Base-by-base conservation (phyloP, 2,888 invertebrate genomes). In the Cistogaster globosa region DNA sequence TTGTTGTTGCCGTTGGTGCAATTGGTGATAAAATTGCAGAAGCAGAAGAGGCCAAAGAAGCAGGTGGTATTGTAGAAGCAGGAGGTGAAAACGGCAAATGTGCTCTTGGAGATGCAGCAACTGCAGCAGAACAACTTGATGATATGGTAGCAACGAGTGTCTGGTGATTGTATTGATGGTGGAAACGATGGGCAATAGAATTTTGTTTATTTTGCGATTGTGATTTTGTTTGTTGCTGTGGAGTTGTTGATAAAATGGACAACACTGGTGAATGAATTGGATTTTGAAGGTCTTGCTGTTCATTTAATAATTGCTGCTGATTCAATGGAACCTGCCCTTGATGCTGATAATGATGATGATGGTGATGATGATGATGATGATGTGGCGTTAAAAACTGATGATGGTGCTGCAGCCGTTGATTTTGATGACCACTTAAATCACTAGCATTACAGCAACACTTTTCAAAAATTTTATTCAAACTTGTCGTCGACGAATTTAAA, bases 391-490 rank as follows among this genome's bases (percentile, higher is more conserved):
- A 69, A 8, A 82, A 75, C 42, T 77, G 78, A 38, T 85, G 83
- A 51, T 80, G 88, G 6, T 82, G 84, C 18, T 85, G 80, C 20
- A 69, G 82, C 78, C 63, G 86, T 68, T 86, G 86, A n/a, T 48
- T 67, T 45, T 88, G 88, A 42, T 86, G 87, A 77, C 82, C 81
- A 71, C 86, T 83, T 62, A 82, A 26, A n/a, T 81, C 63, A 60
- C 88, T 87, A 63, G 87, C 86, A 75, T 89, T 91, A 74, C 91
- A 91, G 76, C 91, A 90, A 75, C 90, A 91, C 90, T 91, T 91
- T 79, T 91, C 91, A 82, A 90, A 88, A 85, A 89, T 88, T 63
- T 87, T 83, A 75, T 89, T 90, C 76, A 83, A 83, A 58, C 88
- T 84, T 51, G 88, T 57, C 32, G 89, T 38, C 32, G 51, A 18